These are phyloP conservation scores for Danio rerio DNA, from an alignment of 2,113 vertebrate species.

Conservation along the genomic window GRCz12tu NC_133191.1:26381001-26381500, in stretches of 20 bases:
- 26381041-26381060: no score
- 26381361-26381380: not conserved
- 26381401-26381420: not conserved
- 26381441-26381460: not conserved
- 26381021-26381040: no score
- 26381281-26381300: not conserved
- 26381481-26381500: not conserved
- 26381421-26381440: slow-evolving; percentile 3
- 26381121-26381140: no score
- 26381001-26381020: no score
- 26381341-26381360: not conserved
- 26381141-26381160: not conserved
- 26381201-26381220: not conserved
- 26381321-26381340: not conserved
- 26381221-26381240: not conserved
- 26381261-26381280: not conserved
- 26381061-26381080: no score
- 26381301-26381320: not conserved
- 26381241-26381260: not conserved
- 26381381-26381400: not conserved
- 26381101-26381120: no score
- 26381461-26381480: not conserved
- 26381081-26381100: no score
- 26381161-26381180: not conserved
- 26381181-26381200: not conserved